A percentile compares a stretch with the other conserved stretches of the same genome.
Evolutionary conservation across 1,140 invertebrate genomes (phyloP).

Genomic region (Dendrolimus kikuchii): DNA sequence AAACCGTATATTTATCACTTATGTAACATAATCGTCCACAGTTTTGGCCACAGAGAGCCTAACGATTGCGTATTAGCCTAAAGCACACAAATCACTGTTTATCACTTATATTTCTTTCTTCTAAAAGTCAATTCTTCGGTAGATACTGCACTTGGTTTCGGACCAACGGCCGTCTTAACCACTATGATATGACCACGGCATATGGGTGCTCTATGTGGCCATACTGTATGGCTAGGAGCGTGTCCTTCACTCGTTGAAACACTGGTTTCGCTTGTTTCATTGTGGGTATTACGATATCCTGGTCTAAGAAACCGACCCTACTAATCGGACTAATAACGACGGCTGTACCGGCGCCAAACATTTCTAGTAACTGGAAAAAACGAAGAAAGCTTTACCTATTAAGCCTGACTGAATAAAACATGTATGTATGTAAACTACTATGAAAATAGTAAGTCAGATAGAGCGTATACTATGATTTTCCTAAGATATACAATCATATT

Average conservation of each 20-base stretch:
- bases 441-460: too few species aligned
- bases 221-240: conserved; percentile 89
- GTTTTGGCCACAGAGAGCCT: conserved; percentile 17
- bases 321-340: conserved; percentile 93
- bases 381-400: background rate
- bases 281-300: conserved; percentile 82
- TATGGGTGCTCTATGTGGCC: conserved; percentile 87
- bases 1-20: conserved; percentile 12
- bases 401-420: too few species aligned
- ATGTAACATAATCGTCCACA: conserved; percentile 16
- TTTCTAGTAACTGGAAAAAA: conserved; percentile 84
- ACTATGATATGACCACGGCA: conserved; percentile 73
- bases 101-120: too few species aligned
- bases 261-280: conserved; percentile 80
- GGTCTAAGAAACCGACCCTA: conserved; percentile 81
- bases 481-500: too few species aligned
- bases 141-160: background rate
- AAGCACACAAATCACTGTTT: too few species aligned
- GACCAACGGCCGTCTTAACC: conserved; percentile 5
- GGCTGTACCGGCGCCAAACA: conserved; percentile 96
- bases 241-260: conserved; percentile 79
- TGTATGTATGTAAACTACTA: too few species aligned
- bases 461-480: too few species aligned
- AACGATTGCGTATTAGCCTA: background rate
- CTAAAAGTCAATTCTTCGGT: too few species aligned